These are phyloP conservation scores for Probaryconus sp. DNA, from an alignment of 1,140 invertebrate species.

Conservation along the genomic window DNA sequence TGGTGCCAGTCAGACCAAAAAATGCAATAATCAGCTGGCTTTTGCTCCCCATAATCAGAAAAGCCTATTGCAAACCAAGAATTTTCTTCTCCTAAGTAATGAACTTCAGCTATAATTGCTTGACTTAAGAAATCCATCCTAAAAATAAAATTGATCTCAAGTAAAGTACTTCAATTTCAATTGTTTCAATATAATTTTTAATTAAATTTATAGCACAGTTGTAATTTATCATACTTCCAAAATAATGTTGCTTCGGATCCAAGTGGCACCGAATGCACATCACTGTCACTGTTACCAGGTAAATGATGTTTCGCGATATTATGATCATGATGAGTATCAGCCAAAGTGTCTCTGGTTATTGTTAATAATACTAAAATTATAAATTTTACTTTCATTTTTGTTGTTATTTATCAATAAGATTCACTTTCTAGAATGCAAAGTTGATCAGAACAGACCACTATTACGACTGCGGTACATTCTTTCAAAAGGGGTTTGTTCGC, in stretches of 20 bases:
- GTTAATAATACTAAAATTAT: conserved; percentile 32
- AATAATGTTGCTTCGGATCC: conserved; percentile 72
- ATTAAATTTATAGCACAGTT: too few species aligned
- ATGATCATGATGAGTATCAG: conserved; percentile 34
- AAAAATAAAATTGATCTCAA: conserved; percentile 18
- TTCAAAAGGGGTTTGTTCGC: conserved; percentile 50
- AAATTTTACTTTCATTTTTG: conserved; percentile 32
- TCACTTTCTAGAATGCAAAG: conserved; percentile 15
- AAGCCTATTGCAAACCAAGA: conserved; percentile 94
- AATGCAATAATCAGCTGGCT: conserved; percentile 91
- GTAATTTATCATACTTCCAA: conserved; percentile 75
- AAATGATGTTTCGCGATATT: conserved; percentile 11
- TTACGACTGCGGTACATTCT: conserved; percentile 22
- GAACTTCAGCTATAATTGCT: conserved; percentile 78
- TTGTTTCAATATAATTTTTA: conserved; percentile 12
- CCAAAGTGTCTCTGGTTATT: conserved; percentile 23
- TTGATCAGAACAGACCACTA: conserved; percentile 7
- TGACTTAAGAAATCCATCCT: conserved; percentile 76
- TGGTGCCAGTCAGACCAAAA: conserved; percentile 86
- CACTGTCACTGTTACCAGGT: conserved; percentile 8
- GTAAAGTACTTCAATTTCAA: too few species aligned
- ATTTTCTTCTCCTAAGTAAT: conserved; percentile 72
- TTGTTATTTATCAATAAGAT: background rate
- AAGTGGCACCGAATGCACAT: conserved; percentile 70
- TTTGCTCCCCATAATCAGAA: conserved; percentile 89